A percentile compares a stretch with the other conserved stretches of the same genome.
Evolutionary conservation across 2,113 vertebrate species (phyloP).

Genomic region (Tyrannus savana): DNA sequence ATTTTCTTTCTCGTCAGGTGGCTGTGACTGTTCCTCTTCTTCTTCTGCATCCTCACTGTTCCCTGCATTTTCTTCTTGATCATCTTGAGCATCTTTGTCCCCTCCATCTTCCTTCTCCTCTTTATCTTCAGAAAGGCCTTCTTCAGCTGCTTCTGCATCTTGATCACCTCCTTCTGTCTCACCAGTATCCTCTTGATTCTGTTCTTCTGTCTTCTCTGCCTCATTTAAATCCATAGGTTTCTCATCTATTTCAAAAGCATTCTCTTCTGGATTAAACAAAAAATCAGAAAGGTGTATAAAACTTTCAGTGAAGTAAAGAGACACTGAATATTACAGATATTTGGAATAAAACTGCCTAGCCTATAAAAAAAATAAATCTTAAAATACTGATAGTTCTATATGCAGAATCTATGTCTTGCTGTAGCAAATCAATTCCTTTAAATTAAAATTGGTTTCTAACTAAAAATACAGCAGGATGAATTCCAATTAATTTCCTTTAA

Average conservation of each 20-base stretch:
- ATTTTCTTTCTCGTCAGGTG: conserved; percentile 54
- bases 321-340: not conserved
- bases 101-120: conserved; percentile 57
- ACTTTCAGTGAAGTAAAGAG: not conserved
- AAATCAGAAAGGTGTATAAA: not conserved
- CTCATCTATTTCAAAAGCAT: conserved; percentile 87
- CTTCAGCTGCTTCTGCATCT: conserved; percentile 50
- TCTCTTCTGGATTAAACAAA: conserved; percentile 68
- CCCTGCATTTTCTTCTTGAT: conserved; percentile 49
- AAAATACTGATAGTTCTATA: not conserved
- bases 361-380: not conserved
- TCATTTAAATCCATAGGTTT: conserved; percentile 76
- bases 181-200: conserved; percentile 50
- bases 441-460: not conserved
- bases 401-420: not conserved
- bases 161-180: conserved; percentile 40
- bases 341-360: not conserved
- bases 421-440: not conserved
- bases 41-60: conserved; percentile 49
- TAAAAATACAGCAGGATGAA: not conserved
- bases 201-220: conserved; percentile 62
- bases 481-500: not conserved
- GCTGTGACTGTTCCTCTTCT: conserved; percentile 53
- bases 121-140: conserved; percentile 58
- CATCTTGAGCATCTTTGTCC: conserved; percentile 57